These are phyloP conservation scores for Heliothis virescens DNA, from an alignment of 1,140 invertebrate genomes.

Conservation along the genomic window DNA sequence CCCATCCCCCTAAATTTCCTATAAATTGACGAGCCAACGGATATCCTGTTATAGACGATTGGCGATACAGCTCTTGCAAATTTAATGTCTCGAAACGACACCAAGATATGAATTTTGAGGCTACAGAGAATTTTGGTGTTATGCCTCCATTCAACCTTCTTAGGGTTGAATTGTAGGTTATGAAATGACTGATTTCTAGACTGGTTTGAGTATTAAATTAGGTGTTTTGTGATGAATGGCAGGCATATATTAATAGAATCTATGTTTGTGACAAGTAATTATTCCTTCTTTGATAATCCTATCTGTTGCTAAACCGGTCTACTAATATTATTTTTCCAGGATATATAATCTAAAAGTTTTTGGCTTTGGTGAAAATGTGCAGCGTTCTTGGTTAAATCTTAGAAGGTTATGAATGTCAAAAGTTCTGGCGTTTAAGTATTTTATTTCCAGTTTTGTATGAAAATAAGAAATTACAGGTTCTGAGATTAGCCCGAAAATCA, in stretches of 20 bases:
- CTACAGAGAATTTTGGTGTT: not conserved
- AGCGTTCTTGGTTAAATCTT: no score
- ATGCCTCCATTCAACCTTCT: no score
- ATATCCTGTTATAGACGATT: conserved; percentile 70
- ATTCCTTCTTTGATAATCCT: no score
- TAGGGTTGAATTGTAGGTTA: not conserved
- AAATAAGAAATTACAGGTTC: no score
- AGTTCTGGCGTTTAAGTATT: no score
- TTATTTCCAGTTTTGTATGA: no score
- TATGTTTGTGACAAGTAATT: no score
- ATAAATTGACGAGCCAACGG: conserved; percentile 48
- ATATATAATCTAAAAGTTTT: no score
- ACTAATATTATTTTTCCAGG: no score
- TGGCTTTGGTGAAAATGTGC: no score
- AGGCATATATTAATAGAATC: not conserved
- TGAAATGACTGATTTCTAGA: not conserved
- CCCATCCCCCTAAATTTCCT: not conserved
- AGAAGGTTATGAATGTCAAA: no score
- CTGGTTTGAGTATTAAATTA: not conserved
- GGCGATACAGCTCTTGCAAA: conserved; percentile 53
- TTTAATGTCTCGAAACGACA: not conserved
- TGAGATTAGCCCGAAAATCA: no score
- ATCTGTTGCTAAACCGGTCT: not conserved
- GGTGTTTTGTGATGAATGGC: not conserved
- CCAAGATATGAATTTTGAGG: not conserved